Conservation (phyloP, 2,113 vertebrate genomes). For the Menura novaehollandiae region DNA sequence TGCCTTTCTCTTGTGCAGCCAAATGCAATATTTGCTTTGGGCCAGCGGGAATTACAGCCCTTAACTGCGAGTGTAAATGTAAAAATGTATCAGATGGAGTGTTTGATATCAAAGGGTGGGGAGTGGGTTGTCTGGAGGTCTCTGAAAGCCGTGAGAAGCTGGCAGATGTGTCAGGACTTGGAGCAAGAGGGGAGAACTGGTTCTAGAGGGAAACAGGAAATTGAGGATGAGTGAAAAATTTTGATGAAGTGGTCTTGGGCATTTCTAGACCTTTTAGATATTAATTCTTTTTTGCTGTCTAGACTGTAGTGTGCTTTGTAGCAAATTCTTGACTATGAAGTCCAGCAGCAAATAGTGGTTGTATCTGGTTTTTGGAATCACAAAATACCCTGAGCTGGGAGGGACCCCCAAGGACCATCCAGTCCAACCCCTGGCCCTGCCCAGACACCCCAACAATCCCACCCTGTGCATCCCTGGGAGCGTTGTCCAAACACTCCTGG, state of each 20-base stretch:
- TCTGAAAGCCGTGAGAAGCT: background rate
- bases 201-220: background rate
- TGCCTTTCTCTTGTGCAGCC: background rate
- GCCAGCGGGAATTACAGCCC: background rate
- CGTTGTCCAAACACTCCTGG: background rate
- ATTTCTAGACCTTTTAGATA: background rate
- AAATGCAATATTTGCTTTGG: background rate
- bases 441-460: background rate
- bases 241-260: background rate
- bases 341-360: background rate
- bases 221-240: background rate
- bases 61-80: background rate
- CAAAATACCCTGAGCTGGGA: background rate
- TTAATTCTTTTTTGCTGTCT: background rate
- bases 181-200: background rate
- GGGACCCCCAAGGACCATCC: background rate
- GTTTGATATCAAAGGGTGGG: background rate
- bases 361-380: background rate
- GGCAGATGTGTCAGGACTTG: background rate
- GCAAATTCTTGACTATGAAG: background rate
- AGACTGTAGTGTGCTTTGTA: background rate
- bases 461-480: background rate
- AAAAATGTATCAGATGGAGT: background rate
- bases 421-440: background rate
- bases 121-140: background rate